These are phyloP conservation scores for Conops quadrifasciatus DNA, from an alignment of 2,888 invertebrate genomes.

Conservation along the genomic window DNA sequence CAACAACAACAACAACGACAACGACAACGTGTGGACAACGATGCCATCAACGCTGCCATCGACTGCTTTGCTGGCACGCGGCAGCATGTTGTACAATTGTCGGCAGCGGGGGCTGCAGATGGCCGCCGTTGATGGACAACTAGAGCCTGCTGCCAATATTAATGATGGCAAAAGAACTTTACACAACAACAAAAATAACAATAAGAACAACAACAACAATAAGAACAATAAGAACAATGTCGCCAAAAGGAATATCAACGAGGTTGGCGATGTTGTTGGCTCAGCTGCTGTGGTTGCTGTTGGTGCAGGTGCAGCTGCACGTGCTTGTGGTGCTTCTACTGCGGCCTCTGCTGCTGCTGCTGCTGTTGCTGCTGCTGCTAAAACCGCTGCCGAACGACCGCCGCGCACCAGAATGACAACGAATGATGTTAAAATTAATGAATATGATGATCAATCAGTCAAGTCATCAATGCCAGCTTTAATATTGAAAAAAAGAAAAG, in stretches of 20 bases:
- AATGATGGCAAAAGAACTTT: conserved; percentile 22
- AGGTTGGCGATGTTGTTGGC: too few species aligned
- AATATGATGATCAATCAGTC: conserved; percentile 62
- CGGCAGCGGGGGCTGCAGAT: neutral
- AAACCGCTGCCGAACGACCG: neutral
- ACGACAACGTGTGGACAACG: neutral
- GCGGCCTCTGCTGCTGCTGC: neutral
- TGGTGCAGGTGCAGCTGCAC: conserved; percentile 20
- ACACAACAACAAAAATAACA: conserved; percentile 38
- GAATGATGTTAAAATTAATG: conserved; percentile 51
- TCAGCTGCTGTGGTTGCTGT: neutral
- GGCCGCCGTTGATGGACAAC: neutral
- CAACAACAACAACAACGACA: conserved; percentile 2
- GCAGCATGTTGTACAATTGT: neutral
- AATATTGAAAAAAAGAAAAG: conserved; percentile 20
- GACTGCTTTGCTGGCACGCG: neutral
- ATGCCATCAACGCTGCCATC: conserved; percentile 9
- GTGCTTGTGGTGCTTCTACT: neutral
- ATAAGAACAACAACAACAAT: conserved; percentile 37
- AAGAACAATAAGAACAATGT: conserved; percentile 41
- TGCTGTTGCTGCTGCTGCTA: conserved; percentile 13
- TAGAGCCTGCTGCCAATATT: conserved; percentile 23
- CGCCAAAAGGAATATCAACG: too few species aligned
- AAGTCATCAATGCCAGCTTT: conserved; percentile 52
- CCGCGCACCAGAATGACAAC: conserved; percentile 37